Evolutionary conservation across 2,888 invertebrate species (phyloP).

Genomic region (Cactoblastis cactorum): DNA sequence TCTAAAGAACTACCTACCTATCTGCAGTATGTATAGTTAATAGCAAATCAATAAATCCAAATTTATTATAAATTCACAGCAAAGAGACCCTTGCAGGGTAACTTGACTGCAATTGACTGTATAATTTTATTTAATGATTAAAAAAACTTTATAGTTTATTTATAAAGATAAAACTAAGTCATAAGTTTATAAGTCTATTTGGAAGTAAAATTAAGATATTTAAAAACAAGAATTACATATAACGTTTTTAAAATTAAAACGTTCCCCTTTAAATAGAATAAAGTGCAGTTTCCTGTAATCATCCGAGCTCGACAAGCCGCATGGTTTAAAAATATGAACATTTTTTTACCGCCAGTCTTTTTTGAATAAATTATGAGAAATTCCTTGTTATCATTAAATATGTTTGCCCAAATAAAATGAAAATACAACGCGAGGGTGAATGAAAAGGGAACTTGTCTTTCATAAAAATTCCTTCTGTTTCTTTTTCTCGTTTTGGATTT

Average conservation of each 20-base stretch:
- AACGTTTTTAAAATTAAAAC: constrained; percentile 9
- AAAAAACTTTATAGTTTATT: too few relatives aligned
- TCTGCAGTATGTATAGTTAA: too few relatives aligned
- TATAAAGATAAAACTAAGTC: too few relatives aligned
- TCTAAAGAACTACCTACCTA: too few relatives aligned
- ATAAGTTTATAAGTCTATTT: too few relatives aligned
- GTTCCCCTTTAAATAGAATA: constrained; percentile 10
- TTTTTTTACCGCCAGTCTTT: constrained; percentile 3
- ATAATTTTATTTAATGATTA: too few relatives aligned
- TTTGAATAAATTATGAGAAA: constrained; percentile 15
- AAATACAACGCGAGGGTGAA: constrained; percentile 13
- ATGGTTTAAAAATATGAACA: constrained; percentile 8
- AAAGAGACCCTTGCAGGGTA: too few relatives aligned
- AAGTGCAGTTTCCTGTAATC: constrained; percentile 16
- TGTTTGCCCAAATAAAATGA: constrained; percentile 14
- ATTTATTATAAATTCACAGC: too few relatives aligned
- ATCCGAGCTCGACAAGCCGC: constrained; percentile 10
- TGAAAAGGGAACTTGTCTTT: constrained; percentile 9
- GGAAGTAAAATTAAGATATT: not conserved
- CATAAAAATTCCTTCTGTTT: constrained; percentile 10
- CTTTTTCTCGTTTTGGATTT: not conserved
- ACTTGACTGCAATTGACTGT: too few relatives aligned
- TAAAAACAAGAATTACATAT: constrained; percentile 5
- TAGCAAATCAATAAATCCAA: too few relatives aligned
- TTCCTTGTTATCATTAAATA: constrained; percentile 14